Conservation (phyloP, 2,888 invertebrate species). For the Drosophila emarginata region DNA sequence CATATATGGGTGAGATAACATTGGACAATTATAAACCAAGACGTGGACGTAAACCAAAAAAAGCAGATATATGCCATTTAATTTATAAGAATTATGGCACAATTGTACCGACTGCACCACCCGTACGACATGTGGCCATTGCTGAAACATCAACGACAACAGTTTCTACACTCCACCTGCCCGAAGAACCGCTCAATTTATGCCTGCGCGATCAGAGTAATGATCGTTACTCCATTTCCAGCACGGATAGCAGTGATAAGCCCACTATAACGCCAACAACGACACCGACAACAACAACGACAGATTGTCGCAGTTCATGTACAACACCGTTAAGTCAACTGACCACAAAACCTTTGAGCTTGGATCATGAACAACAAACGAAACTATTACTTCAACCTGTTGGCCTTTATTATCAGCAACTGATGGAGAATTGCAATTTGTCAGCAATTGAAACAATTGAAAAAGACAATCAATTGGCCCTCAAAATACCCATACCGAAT, state of each 20-base stretch:
- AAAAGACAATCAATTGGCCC: conserved; percentile 82
- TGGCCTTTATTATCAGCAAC: conserved; percentile 90
- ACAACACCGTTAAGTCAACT: conserved; percentile 41
- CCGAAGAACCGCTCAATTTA: conserved; percentile 91
- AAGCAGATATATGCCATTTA: conserved; percentile 94
- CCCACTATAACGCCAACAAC: conserved; percentile 73
- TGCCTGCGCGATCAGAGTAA: conserved; percentile 88
- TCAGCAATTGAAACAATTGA: conserved; percentile 79
- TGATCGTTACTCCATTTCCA: conserved; percentile 81
- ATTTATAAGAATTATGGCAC: conserved; percentile 96
- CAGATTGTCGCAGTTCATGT: conserved; percentile 49
- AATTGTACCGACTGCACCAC: conserved; percentile 85
- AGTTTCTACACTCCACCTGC: neutral
- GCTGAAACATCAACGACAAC: neutral
- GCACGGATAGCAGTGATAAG: conserved; percentile 66
- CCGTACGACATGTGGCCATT: conserved; percentile 28
- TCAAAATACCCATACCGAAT: conserved; percentile 79
- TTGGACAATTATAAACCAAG: conserved; percentile 93
- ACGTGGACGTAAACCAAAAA: conserved; percentile 94
- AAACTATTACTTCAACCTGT: conserved; percentile 89
- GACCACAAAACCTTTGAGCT: conserved; percentile 81
- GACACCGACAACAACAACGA: conserved; percentile 62
- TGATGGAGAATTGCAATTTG: conserved; percentile 84
- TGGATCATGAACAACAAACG: conserved; percentile 81
- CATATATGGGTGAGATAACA: conserved; percentile 96